These are phyloP conservation scores for Echinometra lucunter DNA, from an alignment of 53 echinoderm and acorn worm species.

Conservation along the genomic window DNA sequence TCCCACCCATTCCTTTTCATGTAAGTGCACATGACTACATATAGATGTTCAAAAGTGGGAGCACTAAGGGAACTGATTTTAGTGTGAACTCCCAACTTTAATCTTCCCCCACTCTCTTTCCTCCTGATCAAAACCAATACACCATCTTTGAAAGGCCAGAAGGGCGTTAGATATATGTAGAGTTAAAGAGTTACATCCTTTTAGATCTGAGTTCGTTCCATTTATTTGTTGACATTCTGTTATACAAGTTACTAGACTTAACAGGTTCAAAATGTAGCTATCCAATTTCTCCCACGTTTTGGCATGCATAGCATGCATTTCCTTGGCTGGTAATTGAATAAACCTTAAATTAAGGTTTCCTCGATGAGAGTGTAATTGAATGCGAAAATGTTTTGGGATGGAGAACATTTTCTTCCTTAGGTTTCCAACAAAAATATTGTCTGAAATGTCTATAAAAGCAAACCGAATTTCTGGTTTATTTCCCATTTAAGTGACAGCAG, in stretches of 20 bases:
- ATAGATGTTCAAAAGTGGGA: not conserved
- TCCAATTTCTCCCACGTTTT: conserved; percentile 24
- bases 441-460: not conserved
- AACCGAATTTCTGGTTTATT: not conserved
- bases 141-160: not conserved
- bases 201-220: not conserved
- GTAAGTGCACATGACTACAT: conserved; percentile 15
- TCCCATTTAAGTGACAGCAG: conserved; percentile 42
- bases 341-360: not conserved
- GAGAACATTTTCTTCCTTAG: not conserved
- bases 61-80: not conserved
- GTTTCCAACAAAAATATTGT: not conserved
- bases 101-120: not conserved
- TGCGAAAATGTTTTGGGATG: conserved; percentile 12
- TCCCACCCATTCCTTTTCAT: conserved; percentile 36
- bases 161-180: not conserved
- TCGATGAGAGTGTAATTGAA: conserved; percentile 17
- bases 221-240: not conserved
- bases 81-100: not conserved
- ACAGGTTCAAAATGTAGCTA: conserved; percentile 18
- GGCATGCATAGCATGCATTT: not conserved
- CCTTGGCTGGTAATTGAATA: conserved; percentile 31
- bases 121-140: not conserved
- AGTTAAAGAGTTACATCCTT: not conserved
- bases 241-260: not conserved